phyloP scores from a whole-genome alignment of 2,113 vertebrate genomes.

The Pachycephala philippinensis region DNA sequence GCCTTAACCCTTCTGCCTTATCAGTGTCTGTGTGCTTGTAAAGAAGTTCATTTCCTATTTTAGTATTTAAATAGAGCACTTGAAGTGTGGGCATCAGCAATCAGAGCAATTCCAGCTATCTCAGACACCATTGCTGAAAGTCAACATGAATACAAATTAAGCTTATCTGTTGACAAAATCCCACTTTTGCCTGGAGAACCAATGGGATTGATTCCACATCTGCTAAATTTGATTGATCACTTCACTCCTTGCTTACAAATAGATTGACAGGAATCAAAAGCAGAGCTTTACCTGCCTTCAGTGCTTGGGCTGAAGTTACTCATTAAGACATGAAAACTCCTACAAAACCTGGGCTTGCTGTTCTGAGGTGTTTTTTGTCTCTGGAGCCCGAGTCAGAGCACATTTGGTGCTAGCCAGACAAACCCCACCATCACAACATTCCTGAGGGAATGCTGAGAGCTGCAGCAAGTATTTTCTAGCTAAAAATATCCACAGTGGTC shows the following conservation, averaged over 20 bases:
- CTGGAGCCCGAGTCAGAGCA: not conserved
- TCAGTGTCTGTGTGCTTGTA: not conserved
- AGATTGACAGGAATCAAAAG: conserved; percentile 45
- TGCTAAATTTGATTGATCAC: conserved; percentile 52
- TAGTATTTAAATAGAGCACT: not conserved
- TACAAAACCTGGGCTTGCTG: not conserved
- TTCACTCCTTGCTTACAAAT: conserved; percentile 5
- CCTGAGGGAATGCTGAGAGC: not conserved
- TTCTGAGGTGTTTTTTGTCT: not conserved
- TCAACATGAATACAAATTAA: conserved; percentile 40
- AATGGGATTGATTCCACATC: conserved; percentile 25
- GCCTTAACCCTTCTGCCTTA: conserved; percentile 7
- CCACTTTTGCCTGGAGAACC: conserved; percentile 27
- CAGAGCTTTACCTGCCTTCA: not conserved
- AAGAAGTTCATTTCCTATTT: conserved; percentile 6
- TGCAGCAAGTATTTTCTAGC: not conserved
- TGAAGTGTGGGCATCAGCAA: not conserved
- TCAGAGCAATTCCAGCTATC: not conserved
- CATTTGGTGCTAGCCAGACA: not conserved
- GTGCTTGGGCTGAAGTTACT: not conserved
- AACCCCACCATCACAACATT: not conserved
- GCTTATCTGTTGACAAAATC: conserved; percentile 22
- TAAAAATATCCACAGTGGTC: not conserved
- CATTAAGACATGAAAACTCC: not conserved
- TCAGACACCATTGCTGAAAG: not conserved